These are phyloP conservation scores for Volucella inflata DNA, from an alignment of 2,888 invertebrate genomes.

Conservation along the genomic window DNA sequence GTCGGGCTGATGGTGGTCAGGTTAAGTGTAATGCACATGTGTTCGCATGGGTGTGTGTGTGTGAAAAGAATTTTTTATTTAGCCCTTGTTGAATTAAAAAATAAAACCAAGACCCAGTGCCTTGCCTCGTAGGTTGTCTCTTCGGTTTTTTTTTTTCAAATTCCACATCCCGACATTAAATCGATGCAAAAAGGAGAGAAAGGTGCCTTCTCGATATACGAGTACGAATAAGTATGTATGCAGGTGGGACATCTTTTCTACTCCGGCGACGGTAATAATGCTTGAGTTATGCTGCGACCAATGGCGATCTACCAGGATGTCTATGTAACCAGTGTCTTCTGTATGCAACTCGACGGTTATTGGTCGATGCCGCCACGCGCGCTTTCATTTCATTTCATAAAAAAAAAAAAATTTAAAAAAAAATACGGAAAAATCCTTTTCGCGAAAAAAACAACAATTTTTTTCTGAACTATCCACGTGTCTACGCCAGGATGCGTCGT, in stretches of 20 bases:
- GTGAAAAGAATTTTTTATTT: slow-evolving; percentile 60
- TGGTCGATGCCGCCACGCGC: slow-evolving; percentile 75
- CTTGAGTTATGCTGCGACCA: slow-evolving; percentile 77
- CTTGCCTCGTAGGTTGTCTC: slow-evolving; percentile 34
- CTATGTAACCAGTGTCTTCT: slow-evolving; percentile 77
- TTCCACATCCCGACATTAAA: slow-evolving; percentile 67
- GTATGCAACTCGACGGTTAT: slow-evolving; percentile 77
- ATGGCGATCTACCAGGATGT: slow-evolving; percentile 77
- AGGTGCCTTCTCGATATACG: slow-evolving; percentile 40
- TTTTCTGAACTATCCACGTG: slow-evolving; percentile 52
- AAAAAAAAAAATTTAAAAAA: slow-evolving; percentile 24
- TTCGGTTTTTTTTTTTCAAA: slow-evolving; percentile 40
- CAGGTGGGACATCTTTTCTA: slow-evolving; percentile 76
- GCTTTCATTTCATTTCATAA: slow-evolving; percentile 50
- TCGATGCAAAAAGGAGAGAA: slow-evolving; percentile 57
- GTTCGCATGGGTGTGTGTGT: slow-evolving; percentile 35
- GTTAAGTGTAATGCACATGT: slow-evolving; percentile 49
- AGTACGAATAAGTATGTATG: slow-evolving; percentile 22
- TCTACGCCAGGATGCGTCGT: slow-evolving; percentile 43
- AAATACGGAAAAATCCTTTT: slow-evolving; percentile 48
- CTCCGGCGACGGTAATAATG: slow-evolving; percentile 74
- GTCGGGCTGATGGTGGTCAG: slow-evolving; percentile 50
- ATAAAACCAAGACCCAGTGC: slow-evolving; percentile 55
- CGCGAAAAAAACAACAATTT: slow-evolving; percentile 50
- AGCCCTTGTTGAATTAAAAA: slow-evolving; percentile 71